Evolutionary conservation across 2,113 vertebrate genomes (phyloP), one percentile per base, ranked within the genome.

Genomic region (Nematolebias whitei): DNA sequence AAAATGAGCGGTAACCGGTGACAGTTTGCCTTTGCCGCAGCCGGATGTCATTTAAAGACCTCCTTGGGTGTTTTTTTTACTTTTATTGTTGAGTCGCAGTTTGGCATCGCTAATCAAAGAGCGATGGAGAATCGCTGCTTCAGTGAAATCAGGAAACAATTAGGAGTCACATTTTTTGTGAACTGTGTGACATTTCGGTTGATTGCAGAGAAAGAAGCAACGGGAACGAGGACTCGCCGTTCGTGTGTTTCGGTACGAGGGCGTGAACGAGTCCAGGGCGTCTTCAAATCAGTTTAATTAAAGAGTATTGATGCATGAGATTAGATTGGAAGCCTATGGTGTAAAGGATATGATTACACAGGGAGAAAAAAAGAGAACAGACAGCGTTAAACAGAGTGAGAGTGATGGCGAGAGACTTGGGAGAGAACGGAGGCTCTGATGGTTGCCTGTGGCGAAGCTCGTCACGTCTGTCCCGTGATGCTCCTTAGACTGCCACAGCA

Each of bases 271-370:
- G 83, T 76, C 54, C 78, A 88, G 82, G 76, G 88, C 79, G 78
- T 83, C 67, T 69, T 82, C 85, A 91, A 89, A 92, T 92, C 84
- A 91, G 86, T 90, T 91, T 92, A 92, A 93, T 93, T 91, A 92
- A 92, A 91, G 85, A 87, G 87, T 90, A 88, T 82, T 61, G 90
- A 91, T 92, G 91, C 90, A 85, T 93, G 90, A 92, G 91, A 93
- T 93, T 90, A 91, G 84, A 87, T 85, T 71, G 80, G 73, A 80
- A 79, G 83, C 85, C 87, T 82, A 83, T 87, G 91, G 88, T 89
- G 88, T 87, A 85, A 79, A 89, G 80, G 76, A 86, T 85, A 87
- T 91, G 82, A 92, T 89, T 89, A 88, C 78, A 87, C 64, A 80
- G 78, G 24, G 68, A 65, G 57, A 71, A 71, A 39, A 55, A 85